These are phyloP conservation scores for Odontomyia ornata DNA, from an alignment of 2,888 invertebrate species.

Conservation along the genomic window DNA sequence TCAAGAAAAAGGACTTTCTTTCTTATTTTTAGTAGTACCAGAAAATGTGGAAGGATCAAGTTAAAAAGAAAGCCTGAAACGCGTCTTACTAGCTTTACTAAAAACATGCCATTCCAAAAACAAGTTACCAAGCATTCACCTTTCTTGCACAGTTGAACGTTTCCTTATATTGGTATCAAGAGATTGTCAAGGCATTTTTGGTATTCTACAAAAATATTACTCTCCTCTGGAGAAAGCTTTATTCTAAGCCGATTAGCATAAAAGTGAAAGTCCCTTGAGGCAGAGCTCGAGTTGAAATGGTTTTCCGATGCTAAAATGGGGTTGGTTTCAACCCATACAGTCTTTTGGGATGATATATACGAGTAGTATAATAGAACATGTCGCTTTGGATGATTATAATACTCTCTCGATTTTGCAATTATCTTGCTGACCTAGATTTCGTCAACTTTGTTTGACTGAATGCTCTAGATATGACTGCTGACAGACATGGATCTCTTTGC, in stretches of 20 bases:
- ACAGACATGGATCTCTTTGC: neutral
- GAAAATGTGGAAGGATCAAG: too few relatives aligned
- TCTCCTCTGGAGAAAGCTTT: neutral
- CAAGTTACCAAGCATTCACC: too few relatives aligned
- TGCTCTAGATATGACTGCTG: slow-evolving; percentile 26
- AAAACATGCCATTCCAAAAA: too few relatives aligned
- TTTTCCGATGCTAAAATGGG: neutral
- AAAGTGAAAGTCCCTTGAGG: neutral
- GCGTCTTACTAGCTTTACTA: too few relatives aligned
- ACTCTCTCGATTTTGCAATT: neutral
- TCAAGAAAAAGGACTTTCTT: neutral
- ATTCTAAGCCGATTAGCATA: slow-evolving; percentile 31
- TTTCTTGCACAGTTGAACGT: too few relatives aligned
- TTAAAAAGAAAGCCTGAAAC: too few relatives aligned
- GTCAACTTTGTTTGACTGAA: neutral
- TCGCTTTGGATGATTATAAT: slow-evolving; percentile 22
- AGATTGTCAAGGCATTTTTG: too few relatives aligned
- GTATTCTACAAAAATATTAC: too few relatives aligned
- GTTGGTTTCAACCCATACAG: slow-evolving; percentile 5
- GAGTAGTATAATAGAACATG: slow-evolving; percentile 16
- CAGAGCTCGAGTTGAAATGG: neutral
- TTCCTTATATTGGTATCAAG: too few relatives aligned
- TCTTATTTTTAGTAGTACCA: too few relatives aligned
- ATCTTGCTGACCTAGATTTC: slow-evolving; percentile 23
- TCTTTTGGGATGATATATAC: neutral